Base-by-base conservation (phyloP, 1,140 invertebrate genomes). In the Halictus rubicundus region DNA sequence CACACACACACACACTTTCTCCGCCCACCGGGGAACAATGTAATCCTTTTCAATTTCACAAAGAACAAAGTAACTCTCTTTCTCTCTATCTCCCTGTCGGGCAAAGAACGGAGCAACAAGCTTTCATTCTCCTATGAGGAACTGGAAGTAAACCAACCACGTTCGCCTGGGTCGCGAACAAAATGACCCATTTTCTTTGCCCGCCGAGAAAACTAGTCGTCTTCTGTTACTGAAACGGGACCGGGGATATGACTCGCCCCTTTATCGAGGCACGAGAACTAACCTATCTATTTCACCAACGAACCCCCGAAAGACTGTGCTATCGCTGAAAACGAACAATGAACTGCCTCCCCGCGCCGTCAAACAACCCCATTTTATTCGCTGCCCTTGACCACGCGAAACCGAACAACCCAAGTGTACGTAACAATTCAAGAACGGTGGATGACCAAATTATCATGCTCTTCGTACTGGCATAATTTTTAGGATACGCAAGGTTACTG, bases 1-100 rank as follows among this genome's bases (percentile, higher is more conserved):
- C 21, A 2, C 4, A 1, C 4, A 4, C 4, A 4, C 32, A 4
- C 32, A 5, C 32, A 32, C 32, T 32, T 21, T n/a, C 10, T 6
- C 10, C 7, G 4, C 2, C 16, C 14, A 37, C 19, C 19, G 14
- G 16, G 25, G 64, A 76, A 76, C 73, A 68, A 76, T 68, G 64
- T 76, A 76, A 68, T 76, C 65, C 25, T 21, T 49, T 25, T 76
- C 23, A 60, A 27, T 76, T 76, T 57, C 23, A 57, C 63, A 59
- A 76, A 57, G 64, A 68, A 68, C 64, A 59, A 68, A 65, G 52
- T 68, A 68, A 68, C 37, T 54, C 64, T 59, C 37, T 12, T 65
- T 21, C 10, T 46, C 42, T 12, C 0, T 12, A 2, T 0, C 9
- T 46, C 49, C 14, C 49, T 39, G 23, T 27, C n/a, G 73, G 12